phyloP scores from a whole-genome alignment of 2,888 invertebrate genomes.

The Mystacides longicornis region DNA sequence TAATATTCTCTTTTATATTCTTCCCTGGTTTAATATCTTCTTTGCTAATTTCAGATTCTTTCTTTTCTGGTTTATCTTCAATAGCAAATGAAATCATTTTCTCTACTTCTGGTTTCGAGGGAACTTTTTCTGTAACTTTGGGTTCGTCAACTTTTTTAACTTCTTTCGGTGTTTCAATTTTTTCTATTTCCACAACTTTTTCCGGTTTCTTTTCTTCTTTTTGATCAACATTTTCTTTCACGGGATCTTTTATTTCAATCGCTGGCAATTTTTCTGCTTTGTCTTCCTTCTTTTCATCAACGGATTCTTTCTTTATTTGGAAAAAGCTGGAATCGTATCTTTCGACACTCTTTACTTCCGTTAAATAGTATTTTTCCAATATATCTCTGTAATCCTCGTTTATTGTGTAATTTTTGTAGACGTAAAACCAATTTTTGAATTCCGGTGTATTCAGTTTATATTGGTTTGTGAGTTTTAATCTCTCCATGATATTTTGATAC shows the following conservation, averaged over 20 bases:
- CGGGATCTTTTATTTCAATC: conserved; percentile 37
- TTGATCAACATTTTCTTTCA: conserved; percentile 28
- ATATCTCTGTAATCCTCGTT: conserved; percentile 53
- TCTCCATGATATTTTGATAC: conserved; percentile 44
- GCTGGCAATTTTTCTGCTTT: conserved; percentile 31
- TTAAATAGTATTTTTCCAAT: conserved; percentile 51
- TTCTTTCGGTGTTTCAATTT: too few species aligned
- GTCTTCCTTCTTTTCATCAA: conserved; percentile 33
- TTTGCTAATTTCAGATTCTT: conserved; percentile 32
- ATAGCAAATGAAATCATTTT: conserved; percentile 48
- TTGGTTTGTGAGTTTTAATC: conserved; percentile 44
- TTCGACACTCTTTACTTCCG: conserved; percentile 54
- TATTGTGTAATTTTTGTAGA: conserved; percentile 58
- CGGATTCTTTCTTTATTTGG: conserved; percentile 33
- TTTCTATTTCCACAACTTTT: conserved; percentile 30
- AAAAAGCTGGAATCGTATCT: conserved; percentile 30
- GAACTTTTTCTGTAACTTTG: conserved; percentile 10
- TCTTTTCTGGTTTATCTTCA: conserved; percentile 44
- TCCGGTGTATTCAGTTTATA: conserved; percentile 50
- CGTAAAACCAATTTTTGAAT: conserved; percentile 59
- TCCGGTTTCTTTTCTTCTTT: conserved; percentile 26
- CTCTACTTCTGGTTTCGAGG: conserved; percentile 43
- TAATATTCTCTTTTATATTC: conserved; percentile 49
- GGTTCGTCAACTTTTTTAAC: conserved; percentile 38
- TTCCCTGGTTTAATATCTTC: conserved; percentile 39